Conservation (phyloP, 2,797 vertebrate species). For the Acomys russatus region DNA sequence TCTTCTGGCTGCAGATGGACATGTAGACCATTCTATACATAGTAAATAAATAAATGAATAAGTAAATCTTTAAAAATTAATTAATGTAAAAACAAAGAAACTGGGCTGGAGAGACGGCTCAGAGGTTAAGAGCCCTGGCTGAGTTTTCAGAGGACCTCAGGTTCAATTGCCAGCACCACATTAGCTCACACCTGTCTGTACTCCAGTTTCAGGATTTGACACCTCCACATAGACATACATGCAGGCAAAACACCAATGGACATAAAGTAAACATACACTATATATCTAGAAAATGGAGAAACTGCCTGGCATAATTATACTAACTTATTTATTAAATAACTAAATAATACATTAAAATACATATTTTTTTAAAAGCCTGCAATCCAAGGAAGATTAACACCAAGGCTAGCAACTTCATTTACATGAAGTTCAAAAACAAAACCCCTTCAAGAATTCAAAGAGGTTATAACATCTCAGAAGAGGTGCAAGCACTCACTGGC, state of each 20-base stretch:
- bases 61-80: too few species aligned
- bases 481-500: neutral
- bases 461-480: neutral
- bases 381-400: neutral
- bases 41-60: too few species aligned
- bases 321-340: neutral
- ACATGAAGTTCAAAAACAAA: neutral
- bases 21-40: too few species aligned
- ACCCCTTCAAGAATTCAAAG: neutral
- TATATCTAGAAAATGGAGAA: neutral
- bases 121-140: neutral
- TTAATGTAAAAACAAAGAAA: too few species aligned
- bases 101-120: too few species aligned
- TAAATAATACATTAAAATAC: too few species aligned
- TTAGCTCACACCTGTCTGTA: neutral
- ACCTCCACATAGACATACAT: neutral
- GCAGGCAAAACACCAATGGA: neutral
- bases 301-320: neutral
- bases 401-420: too few species aligned
- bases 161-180: neutral
- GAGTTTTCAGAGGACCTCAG: neutral
- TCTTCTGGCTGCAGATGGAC: too few species aligned
- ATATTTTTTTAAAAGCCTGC: too few species aligned
- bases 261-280: neutral
- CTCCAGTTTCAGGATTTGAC: neutral